These are phyloP conservation scores for Troglohyphantes excavatus DNA, from an alignment of 2,888 invertebrate genomes.

Conservation along the genomic window DNA sequence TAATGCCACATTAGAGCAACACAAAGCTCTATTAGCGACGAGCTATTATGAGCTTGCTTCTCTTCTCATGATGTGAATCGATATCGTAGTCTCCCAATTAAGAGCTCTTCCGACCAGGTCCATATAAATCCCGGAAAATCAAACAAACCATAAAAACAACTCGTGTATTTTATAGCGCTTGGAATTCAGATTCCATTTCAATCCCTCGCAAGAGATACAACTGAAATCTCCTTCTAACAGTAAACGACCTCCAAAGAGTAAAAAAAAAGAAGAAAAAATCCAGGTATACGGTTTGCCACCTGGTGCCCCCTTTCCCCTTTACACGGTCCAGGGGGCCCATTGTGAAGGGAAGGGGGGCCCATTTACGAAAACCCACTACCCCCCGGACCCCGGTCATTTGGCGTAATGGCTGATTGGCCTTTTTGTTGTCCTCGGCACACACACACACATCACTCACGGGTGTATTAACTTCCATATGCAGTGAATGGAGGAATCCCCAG, in stretches of 20 bases:
- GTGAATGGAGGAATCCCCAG: no score
- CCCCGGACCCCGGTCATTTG: slow-evolving; percentile 61
- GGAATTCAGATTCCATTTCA: no score
- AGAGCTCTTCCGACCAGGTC: no score
- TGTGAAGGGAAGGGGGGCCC: slow-evolving; percentile 35
- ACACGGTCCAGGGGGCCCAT: slow-evolving; percentile 64
- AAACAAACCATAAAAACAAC: no score
- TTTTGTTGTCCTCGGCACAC: slow-evolving; percentile 71
- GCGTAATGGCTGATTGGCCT: slow-evolving; percentile 77
- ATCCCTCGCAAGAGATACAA: background rate
- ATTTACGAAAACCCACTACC: slow-evolving; percentile 75
- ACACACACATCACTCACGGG: slow-evolving; percentile 69
- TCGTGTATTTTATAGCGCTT: no score
- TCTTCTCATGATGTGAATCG: no score
- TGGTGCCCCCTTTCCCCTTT: slow-evolving; percentile 39
- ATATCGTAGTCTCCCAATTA: no score
- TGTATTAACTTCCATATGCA: slow-evolving; percentile 62
- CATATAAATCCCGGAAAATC: no score
- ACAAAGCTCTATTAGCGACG: no score
- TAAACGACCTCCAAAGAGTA: background rate
- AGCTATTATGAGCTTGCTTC: no score
- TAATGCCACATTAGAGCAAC: no score
- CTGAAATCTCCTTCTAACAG: background rate
- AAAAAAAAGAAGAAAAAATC: background rate
- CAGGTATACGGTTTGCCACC: slow-evolving; percentile 30